Evolutionary conservation across 1,140 invertebrate species (phyloP).

Genomic region (Dreissena rostriformis): DNA sequence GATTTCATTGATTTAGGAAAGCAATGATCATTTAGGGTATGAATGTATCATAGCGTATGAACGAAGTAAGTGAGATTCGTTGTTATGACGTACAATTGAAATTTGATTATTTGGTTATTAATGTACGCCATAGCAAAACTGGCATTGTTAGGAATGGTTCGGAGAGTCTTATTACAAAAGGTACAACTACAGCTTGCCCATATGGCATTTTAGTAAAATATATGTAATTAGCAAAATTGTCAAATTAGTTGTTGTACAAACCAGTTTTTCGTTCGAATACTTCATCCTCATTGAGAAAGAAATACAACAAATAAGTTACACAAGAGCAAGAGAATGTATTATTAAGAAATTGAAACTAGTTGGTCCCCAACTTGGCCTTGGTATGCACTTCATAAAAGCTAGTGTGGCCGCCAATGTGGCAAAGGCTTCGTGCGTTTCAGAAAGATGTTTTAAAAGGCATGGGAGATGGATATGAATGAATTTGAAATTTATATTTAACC

Average conservation of each 20-base stretch:
- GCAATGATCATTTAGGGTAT: slow-evolving; percentile 55
- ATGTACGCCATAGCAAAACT: slow-evolving; percentile 46
- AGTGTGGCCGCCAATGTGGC: neutral
- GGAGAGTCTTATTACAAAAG: slow-evolving; percentile 53
- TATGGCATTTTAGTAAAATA: slow-evolving; percentile 32
- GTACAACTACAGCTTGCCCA: slow-evolving; percentile 42
- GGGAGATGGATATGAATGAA: slow-evolving; percentile 11
- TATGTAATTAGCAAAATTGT: neutral
- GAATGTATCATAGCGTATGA: slow-evolving; percentile 44
- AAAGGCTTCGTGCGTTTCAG: slow-evolving; percentile 8
- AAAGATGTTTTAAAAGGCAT: slow-evolving; percentile 15
- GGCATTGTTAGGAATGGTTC: slow-evolving; percentile 48
- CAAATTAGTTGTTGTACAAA: slow-evolving; percentile 46
- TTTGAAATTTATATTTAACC: too few relatives aligned
- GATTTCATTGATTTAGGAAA: slow-evolving; percentile 53
- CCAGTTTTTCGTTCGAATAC: slow-evolving; percentile 39
- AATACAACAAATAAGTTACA: slow-evolving; percentile 44
- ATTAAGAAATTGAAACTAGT: slow-evolving; percentile 18
- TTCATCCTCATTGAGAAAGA: slow-evolving; percentile 27
- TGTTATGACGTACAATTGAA: slow-evolving; percentile 46
- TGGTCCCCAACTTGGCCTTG: slow-evolving; percentile 20
- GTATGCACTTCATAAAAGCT: slow-evolving; percentile 13
- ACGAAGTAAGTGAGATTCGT: slow-evolving; percentile 51
- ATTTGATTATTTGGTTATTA: slow-evolving; percentile 34
- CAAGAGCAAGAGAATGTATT: slow-evolving; percentile 27